These are phyloP conservation scores for Artibeus jamaicensis DNA, from an alignment of 2,797 vertebrate genomes.

Conservation along the genomic window DNA sequence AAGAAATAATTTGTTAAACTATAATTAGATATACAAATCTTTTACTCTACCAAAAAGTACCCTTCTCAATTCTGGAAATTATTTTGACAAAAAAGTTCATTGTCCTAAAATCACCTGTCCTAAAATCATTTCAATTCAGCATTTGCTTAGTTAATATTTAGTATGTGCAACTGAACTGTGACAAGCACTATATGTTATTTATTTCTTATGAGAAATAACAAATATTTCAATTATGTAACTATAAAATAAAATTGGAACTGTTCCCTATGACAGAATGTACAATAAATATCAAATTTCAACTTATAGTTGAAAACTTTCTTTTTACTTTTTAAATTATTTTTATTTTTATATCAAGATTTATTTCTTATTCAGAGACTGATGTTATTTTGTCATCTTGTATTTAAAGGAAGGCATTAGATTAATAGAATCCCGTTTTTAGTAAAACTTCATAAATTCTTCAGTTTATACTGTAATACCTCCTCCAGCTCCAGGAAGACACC, in stretches of 20 bases:
- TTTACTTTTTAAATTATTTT: background rate
- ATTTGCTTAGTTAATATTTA: background rate
- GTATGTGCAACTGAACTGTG: background rate
- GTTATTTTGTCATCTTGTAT: background rate
- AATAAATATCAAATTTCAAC: slow-evolving; percentile 25
- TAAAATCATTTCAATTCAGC: slow-evolving; percentile 11
- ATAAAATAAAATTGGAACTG: slow-evolving; percentile 12
- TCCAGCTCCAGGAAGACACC: background rate
- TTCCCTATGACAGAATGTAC: background rate
- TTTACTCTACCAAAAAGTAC: background rate
- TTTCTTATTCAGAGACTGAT: background rate
- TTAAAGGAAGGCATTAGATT: background rate
- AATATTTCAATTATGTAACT: background rate
- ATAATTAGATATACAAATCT: background rate
- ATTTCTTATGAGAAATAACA: background rate
- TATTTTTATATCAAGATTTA: background rate
- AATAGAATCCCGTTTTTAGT: background rate
- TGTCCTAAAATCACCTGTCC: background rate
- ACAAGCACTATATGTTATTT: background rate
- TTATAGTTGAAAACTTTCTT: background rate
- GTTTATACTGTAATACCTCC: background rate
- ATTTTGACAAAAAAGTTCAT: background rate
- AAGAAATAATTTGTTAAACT: background rate
- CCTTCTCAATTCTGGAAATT: background rate
- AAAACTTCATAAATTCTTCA: background rate